Evolutionary conservation across 2,888 invertebrate species (phyloP), one percentile per base, ranked within the genome.

Genomic region (Epirrita christyi): DNA sequence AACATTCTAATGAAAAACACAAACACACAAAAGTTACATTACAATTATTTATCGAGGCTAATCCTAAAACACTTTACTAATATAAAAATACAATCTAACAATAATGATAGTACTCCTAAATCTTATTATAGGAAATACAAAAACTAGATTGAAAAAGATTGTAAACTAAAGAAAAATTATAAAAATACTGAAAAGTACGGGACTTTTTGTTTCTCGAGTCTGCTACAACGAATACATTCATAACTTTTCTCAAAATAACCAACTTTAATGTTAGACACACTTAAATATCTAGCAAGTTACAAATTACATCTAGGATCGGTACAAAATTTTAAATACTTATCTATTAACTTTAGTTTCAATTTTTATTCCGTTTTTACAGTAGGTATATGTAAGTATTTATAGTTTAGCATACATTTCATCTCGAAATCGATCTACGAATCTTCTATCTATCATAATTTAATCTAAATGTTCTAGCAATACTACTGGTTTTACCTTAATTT

Each of bases 391-490:
- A n/a, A n/a, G n/a, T n/a, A n/a, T 41, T 54, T 47, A 49, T 34
- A 53, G n/a, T 49, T 55, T 46, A 53, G 42, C 57, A 65, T 55
- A 61, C 59, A 56, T 50, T 58, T 58, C 43, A 34, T 56, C 41
- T 61, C 53, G 11, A 57, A 54, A 60, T 59, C 58, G 55, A 66
- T 68, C 81, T 81, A 82, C 80, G 51, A 66, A 72, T 63, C 42
- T 56, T 73, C 76, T 80, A 80, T 67, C 73, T 54, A 73, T 76
- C 78, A 68, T 81, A 82, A 70, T 59, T 66, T 66, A 28, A 59
- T 71, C 75, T 72, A 78, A 72, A 63, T 66, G 66, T 64, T 74
- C 85, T 85, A 86, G 82, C 80, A 74, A 85, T 84, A 82, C 85
- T 63, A 67, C 55, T 41, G 27, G 45, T 42, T 58, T 51, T 47